Base-by-base conservation (phyloP, 2,888 invertebrate species). In the Eurytoma californica region DNA sequence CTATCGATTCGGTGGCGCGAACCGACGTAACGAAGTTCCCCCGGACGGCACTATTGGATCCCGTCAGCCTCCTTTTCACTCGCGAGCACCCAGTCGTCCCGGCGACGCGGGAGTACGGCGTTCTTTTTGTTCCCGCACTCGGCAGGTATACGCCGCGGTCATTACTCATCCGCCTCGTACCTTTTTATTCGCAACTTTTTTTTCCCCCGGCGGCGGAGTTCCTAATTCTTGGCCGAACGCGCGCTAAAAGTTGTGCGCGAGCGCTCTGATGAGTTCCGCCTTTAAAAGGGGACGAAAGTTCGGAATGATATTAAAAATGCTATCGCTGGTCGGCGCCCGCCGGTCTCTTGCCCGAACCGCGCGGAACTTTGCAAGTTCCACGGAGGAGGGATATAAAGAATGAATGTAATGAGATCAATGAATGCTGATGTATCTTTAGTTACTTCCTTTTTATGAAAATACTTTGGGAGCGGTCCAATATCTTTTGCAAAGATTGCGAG, bases 241-340 rank as follows among this genome's bases (percentile, higher is more conserved):
- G 66, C 53, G 66, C 55, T 61, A 58, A 67, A 67, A 73, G 79
- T 69, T 74, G 47, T 57, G 18, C 55, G 18, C 55, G 55, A 39
- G 39, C 61, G 20, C 30, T 39, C 57, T 60, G 67, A 78, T 53
- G 72, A 78, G 77, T 72, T 72, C 39, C 18, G 20, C 66, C 39
- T 53, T 51, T 24, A 13, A 49, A 49, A 28, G 57, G 49, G 47
- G 18, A 18, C 3, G 16, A 14, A 73, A 79, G 57, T 79, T 79
- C 49, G 66, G 51, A 79, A 79, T 60, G 55, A 72, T 70, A 72
- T 79, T 72, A 75, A 79, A 79, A 75, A 75, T 49, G 75, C 74
- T 75, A 79, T 79, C 65, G 13, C 58, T 55, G 58, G 14, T 13
- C 49, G 30, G 61, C 47, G 39, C 7, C n/a, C 65, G 65, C 39